These are phyloP conservation scores for Daphoenositta chrysoptera DNA, from an alignment of 2,113 vertebrate genomes.

Conservation along the genomic window DNA sequence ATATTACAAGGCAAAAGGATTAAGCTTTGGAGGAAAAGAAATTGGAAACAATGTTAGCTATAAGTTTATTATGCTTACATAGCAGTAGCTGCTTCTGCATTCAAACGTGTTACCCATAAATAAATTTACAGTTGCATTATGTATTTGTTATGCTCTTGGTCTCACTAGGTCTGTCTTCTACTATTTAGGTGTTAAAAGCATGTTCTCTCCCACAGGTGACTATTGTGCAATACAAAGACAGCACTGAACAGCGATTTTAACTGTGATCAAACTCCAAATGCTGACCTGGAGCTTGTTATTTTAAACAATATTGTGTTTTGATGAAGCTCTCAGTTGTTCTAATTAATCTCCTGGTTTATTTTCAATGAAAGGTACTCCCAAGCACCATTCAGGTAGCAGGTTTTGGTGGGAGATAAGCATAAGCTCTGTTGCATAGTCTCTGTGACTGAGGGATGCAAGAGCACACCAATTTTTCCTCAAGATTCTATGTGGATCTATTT, in stretches of 20 bases:
- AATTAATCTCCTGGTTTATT: not conserved
- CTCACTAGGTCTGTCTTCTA: not conserved
- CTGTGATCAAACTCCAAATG: not conserved
- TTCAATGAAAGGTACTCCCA: not conserved
- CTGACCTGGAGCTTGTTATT: not conserved
- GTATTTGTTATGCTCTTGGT: slow-evolving; percentile 8
- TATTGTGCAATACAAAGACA: not conserved
- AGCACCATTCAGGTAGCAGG: not conserved
- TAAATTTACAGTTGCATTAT: slow-evolving; percentile 9
- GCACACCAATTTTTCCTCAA: not conserved
- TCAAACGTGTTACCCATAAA: not conserved
- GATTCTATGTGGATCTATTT: not conserved
- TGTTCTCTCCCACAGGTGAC: not conserved
- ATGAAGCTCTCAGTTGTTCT: not conserved
- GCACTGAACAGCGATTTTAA: not conserved
- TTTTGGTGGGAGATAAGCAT: not conserved
- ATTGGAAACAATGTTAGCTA: slow-evolving; percentile 3
- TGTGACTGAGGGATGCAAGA: not conserved
- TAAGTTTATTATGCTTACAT: not conserved
- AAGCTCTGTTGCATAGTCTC: not conserved
- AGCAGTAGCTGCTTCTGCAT: slow-evolving; percentile 38
- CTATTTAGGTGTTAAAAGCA: not conserved
- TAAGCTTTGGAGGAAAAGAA: slow-evolving; percentile 52
- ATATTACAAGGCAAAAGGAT: slow-evolving; percentile 48
- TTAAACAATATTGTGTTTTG: not conserved